Percentiles rank a stretch among this genome's conserved stretches.
phyloP scores from a whole-genome alignment of 2,888 invertebrate species.

The Cartodere bifasciata region DNA sequence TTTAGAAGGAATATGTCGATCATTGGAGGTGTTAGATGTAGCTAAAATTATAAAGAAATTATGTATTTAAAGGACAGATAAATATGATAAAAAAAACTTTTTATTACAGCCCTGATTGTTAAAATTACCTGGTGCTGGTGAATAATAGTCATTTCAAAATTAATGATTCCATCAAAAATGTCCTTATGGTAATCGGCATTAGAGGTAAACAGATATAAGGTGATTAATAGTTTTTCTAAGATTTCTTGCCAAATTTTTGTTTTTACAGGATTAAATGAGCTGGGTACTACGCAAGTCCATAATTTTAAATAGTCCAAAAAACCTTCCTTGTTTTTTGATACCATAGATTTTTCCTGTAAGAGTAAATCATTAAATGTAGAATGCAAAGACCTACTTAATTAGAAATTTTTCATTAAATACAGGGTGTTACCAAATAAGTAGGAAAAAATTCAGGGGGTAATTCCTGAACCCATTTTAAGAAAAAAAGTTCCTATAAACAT shows the following conservation, averaged over 20 bases:
- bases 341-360: too few species aligned
- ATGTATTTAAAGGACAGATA: too few species aligned
- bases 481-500: too few species aligned
- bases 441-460: too few species aligned
- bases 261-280: slow-evolving; percentile 27
- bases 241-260: slow-evolving; percentile 21
- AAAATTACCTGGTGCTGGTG: slow-evolving; percentile 26
- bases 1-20: slow-evolving; percentile 24
- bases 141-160: slow-evolving; percentile 24
- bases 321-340: slow-evolving; percentile 11
- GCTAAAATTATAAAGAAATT: too few species aligned
- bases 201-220: slow-evolving; percentile 18
- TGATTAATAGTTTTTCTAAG: slow-evolving; percentile 23
- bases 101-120: not conserved
- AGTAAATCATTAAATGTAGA: too few species aligned
- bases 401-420: too few species aligned
- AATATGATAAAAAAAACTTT: not conserved
- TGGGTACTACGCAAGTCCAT: slow-evolving; percentile 25
- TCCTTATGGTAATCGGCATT: slow-evolving; percentile 14
- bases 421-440: too few species aligned
- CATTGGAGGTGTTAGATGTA: slow-evolving; percentile 23
- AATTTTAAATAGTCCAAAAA: slow-evolving; percentile 20
- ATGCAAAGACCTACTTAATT: too few species aligned
- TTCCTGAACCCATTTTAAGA: too few species aligned
- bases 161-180: slow-evolving; percentile 21